Evolutionary conservation across 1,140 invertebrate genomes (phyloP).

Genomic region (Drosophila sechellia): DNA sequence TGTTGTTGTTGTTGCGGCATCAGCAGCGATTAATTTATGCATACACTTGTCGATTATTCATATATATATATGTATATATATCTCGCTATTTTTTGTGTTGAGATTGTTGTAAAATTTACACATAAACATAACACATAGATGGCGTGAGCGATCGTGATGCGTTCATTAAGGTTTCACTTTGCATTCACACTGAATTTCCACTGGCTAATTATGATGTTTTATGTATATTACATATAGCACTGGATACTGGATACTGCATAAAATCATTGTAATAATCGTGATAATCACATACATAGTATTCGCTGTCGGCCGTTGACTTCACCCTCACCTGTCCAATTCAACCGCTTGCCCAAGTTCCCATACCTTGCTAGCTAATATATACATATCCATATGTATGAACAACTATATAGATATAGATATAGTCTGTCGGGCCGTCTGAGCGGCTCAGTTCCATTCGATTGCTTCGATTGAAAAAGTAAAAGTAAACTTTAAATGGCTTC

Average conservation of each 20-base stretch:
- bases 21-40: constrained; percentile 47
- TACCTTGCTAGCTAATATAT: neutral
- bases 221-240: constrained; percentile 29
- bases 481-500: constrained; percentile 50
- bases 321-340: constrained; percentile 6
- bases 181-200: constrained; percentile 74
- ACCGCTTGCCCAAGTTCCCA: constrained; percentile 19
- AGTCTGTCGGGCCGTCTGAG: neutral
- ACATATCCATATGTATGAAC: neutral
- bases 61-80: constrained; percentile 4
- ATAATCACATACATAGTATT: constrained; percentile 32
- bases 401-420: neutral
- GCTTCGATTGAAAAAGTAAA: constrained; percentile 50
- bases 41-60: constrained; percentile 30
- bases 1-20: constrained; percentile 31
- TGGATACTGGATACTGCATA: constrained; percentile 23
- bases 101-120: neutral
- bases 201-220: constrained; percentile 56
- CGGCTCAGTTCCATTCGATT: constrained; percentile 5
- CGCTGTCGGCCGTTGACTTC: constrained; percentile 45
- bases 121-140: constrained; percentile 13
- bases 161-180: constrained; percentile 69
- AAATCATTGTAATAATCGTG: constrained; percentile 35
- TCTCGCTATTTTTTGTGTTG: neutral
- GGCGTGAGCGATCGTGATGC: constrained; percentile 36